A percentile compares a stretch with the other conserved stretches of the same genome.
Evolutionary conservation across 2,888 invertebrate genomes (phyloP).

Genomic region (Agrochola lota): DNA sequence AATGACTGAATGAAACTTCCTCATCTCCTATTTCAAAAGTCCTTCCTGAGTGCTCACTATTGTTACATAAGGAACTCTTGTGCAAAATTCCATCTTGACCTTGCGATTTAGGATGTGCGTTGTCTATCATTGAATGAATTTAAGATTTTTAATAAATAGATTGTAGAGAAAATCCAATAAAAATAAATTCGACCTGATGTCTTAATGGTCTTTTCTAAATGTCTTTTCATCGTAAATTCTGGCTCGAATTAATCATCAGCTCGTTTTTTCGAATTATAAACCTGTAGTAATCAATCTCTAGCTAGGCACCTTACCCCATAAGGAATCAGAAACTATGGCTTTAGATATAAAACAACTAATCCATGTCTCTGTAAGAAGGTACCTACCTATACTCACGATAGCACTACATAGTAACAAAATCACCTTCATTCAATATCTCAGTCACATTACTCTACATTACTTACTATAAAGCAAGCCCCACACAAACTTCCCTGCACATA

Average conservation of each 20-base stretch:
- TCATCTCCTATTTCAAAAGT: too few relatives aligned
- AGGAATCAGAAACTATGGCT: not conserved
- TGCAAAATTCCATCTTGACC: too few relatives aligned
- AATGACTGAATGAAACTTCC: not conserved
- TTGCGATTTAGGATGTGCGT: not conserved
- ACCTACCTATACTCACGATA: not conserved
- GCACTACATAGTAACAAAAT: not conserved
- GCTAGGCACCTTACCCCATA: not conserved
- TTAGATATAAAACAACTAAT: not conserved
- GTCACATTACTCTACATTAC: not conserved
- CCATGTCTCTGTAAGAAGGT: not conserved
- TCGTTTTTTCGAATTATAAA: not conserved
- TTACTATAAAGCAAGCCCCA: constrained; percentile 2
- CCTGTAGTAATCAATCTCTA: not conserved
- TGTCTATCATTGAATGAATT: not conserved
- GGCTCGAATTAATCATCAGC: too few relatives aligned
- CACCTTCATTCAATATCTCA: not conserved
- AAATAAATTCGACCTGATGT: not conserved
- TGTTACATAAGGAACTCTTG: too few relatives aligned
- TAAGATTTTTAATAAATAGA: not conserved
- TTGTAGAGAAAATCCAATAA: not conserved
- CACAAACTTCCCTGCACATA: constrained; percentile 24
- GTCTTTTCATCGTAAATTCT: not conserved
- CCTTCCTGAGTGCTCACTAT: too few relatives aligned
- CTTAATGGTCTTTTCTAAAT: too few relatives aligned